Conservation (phyloP, 2,113 vertebrate species). For the Tylochromis polylepis region DNA sequence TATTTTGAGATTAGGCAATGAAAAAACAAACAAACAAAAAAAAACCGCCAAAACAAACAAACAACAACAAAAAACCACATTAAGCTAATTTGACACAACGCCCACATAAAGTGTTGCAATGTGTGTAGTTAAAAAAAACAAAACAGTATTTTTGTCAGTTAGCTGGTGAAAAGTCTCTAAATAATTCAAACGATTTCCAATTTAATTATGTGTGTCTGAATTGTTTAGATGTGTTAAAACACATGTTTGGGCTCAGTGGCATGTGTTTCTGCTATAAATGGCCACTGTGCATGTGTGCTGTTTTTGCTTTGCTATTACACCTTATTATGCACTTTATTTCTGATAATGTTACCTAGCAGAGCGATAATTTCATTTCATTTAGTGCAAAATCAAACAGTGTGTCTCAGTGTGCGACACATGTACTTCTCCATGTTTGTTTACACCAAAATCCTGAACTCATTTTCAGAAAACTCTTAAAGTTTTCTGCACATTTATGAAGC, state of each 20-base stretch:
- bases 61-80: neutral
- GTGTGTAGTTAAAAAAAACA: neutral
- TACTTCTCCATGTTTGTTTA: neutral
- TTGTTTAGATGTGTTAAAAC: neutral
- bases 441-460: neutral
- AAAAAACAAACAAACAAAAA: neutral
- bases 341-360: neutral
- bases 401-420: neutral
- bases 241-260: neutral
- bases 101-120: neutral
- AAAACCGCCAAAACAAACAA: neutral
- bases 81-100: neutral
- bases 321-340: neutral
- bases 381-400: neutral
- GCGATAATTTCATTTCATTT: rapidly evolving
- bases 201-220: neutral
- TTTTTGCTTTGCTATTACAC: neutral
- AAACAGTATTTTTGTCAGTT: neutral
- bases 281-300: neutral
- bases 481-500: neutral
- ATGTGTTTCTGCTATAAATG: neutral
- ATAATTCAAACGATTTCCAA: neutral
- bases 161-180: neutral
- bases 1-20: neutral
- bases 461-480: neutral